These are phyloP conservation scores for Sitobion miscanthi DNA, from an alignment of 1,140 invertebrate genomes.

Conservation along the genomic window DNA sequence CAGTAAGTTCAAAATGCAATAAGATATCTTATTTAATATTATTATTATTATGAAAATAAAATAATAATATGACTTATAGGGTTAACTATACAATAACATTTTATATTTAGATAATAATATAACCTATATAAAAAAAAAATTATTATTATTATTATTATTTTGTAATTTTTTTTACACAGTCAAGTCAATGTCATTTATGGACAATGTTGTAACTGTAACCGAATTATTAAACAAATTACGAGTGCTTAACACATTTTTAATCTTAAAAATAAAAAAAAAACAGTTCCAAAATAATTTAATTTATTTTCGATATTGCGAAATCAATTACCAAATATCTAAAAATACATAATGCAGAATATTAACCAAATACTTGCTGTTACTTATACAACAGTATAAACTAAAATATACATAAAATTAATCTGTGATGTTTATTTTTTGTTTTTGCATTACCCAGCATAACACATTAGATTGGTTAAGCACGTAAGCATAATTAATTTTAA, in stretches of 20 bases:
- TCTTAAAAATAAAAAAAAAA: background rate
- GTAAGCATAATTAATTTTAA: background rate
- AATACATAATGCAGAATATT: background rate
- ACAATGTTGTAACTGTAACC: background rate
- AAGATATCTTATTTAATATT: background rate
- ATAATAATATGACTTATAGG: background rate
- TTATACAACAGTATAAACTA: background rate
- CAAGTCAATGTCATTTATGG: background rate
- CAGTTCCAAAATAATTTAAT: background rate
- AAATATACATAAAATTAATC: background rate
- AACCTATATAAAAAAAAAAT: background rate
- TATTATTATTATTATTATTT: background rate
- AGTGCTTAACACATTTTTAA: background rate
- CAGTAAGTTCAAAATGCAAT: constrained; percentile 13
- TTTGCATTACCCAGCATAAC: background rate
- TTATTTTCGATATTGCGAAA: background rate
- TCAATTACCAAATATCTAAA: background rate
- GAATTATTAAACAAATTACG: background rate
- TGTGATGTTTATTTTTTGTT: background rate
- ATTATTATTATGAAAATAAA: background rate
- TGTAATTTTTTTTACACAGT: background rate
- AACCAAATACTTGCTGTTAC: background rate
- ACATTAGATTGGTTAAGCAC: background rate
- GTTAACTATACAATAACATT: background rate
- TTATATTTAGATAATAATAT: background rate